Evolutionary conservation across 2,113 vertebrate species (phyloP), one percentile per base, ranked within the genome.

Genomic region (Ranitomeya variabilis): DNA sequence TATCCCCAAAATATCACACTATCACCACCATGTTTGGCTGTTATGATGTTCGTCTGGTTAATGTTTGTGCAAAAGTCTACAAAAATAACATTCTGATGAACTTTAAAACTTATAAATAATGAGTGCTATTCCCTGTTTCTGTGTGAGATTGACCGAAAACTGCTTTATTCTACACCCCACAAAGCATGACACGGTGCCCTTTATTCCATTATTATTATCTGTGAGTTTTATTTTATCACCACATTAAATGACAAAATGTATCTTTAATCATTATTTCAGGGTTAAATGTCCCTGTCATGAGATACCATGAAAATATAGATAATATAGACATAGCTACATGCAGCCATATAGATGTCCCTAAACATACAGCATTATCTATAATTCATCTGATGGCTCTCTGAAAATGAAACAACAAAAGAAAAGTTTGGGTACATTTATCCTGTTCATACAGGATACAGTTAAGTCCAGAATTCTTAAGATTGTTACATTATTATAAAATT

Each of bases 181-280:
- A 71, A 71, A 71, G 23, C 23, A 71, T 71, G 67, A 71, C 67
- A 71, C 67, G 14, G 31, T 71, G 67, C 67, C 67, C 67, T 71
- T 71, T 71, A 71, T 71, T 14, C 67, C 67, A 31, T 13, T 71
- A 71, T 64, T 64, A 64, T 71, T 31, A 71, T 71, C 67, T 31
- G 23, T 71, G 67, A 26, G 26, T 71, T 71, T 71, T 71, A 71
- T 71, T 71, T 71, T 71, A 71, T 71, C 23, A 71, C 67, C 67
- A 71, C 23, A 66, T 66, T 21, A 66, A 66, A 66, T 66, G 62
- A 66, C 62, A 71, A 71, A 71, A 71, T 31, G 23, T 71, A 31
- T 71, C n/a, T 6, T 26, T 71, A 71, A 71, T 71, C 67, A 71
- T 23, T 71, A 71, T 71, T 71, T 71, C 23, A 71, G 67, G 14